phyloP scores from a whole-genome alignment of 2,888 invertebrate species.

The Lingula anatina region DNA sequence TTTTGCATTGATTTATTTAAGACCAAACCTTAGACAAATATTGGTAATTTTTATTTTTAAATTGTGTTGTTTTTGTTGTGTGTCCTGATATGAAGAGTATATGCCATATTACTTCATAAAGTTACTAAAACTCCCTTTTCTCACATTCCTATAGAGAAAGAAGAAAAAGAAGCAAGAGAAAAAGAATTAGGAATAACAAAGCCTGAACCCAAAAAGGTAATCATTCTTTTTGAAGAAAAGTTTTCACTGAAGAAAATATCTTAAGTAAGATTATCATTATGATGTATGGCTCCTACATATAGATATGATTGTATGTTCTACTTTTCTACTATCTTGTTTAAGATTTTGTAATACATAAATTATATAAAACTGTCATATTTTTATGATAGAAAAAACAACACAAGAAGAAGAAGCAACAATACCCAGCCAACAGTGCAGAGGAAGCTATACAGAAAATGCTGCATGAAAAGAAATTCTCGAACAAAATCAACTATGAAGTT shows the following conservation, averaged over 20 bases:
- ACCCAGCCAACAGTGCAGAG: slow-evolving; percentile 57
- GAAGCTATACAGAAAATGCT: slow-evolving; percentile 96
- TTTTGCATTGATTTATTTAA: not conserved
- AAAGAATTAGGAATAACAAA: slow-evolving; percentile 73
- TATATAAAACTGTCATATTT: not conserved
- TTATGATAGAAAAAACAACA: slow-evolving; percentile 24
- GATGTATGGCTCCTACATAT: too few species aligned
- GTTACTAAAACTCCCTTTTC: too few species aligned
- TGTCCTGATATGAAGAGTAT: too few species aligned
- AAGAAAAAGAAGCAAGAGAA: slow-evolving; percentile 73
- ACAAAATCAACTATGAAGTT: slow-evolving; percentile 97
- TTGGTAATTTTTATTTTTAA: not conserved
- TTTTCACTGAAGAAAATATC: not conserved
- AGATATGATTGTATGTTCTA: not conserved
- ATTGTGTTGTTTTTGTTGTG: not conserved
- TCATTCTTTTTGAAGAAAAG: slow-evolving; percentile 3
- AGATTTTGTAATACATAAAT: not conserved
- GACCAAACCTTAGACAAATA: not conserved
- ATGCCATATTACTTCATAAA: too few species aligned
- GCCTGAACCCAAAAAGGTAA: slow-evolving; percentile 61
- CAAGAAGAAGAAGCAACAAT: slow-evolving; percentile 20
- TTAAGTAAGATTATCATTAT: too few species aligned
- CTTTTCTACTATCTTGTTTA: not conserved
- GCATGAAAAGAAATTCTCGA: slow-evolving; percentile 90
- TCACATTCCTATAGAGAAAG: slow-evolving; percentile 75